Evolutionary conservation across 2,113 vertebrate species (phyloP), one percentile per base, ranked within the genome.

Genomic region (Phyllopteryx taeniolatus): DNA sequence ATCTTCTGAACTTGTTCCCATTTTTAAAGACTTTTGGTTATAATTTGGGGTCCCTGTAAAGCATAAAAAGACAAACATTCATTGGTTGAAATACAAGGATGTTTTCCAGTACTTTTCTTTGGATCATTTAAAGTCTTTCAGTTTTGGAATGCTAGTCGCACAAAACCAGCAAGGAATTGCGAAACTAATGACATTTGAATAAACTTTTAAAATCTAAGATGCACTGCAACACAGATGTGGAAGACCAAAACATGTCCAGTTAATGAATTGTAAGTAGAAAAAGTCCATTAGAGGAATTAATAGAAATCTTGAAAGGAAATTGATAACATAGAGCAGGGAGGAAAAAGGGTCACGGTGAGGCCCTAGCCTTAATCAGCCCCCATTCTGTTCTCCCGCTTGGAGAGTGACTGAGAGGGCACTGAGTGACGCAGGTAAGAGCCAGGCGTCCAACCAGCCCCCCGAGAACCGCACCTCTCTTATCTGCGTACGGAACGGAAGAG

Each of bases 341-440:
- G 51, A 35, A 70, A 71, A 80, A 70, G 46, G 82, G 85, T 90
- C 86, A 78, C 5, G 20, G 60, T 3, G 71, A 82, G 88, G 79
- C 31, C 83, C n/a, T 8, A 67, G 49, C 51, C 33, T 73, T 79
- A 83, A 85, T 87, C 80, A 82, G 81, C 83, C 78, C 70, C 70
- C 39, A 85, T 83, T 82, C 83, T 73, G 79, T 81, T 87, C 73
- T 81, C 73, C 78, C 76, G 73, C 13, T 62, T 57, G 71, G 43
- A 74, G 83, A 79, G 81, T 77, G 83, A 76, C 83, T 72, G 77
- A 83, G 83, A 90, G 91, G 93, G 90, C 91, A 94, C 81, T 65
- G 92, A 93, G 91, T 92, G 89, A 93, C 94, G 95, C 94, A 94
- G 94, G 95, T 93, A 90, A 3, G 91, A 93, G 93, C 93, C 85